Evolutionary conservation across 2,888 invertebrate species (phyloP).

Genomic region (Meloe dianella): DNA sequence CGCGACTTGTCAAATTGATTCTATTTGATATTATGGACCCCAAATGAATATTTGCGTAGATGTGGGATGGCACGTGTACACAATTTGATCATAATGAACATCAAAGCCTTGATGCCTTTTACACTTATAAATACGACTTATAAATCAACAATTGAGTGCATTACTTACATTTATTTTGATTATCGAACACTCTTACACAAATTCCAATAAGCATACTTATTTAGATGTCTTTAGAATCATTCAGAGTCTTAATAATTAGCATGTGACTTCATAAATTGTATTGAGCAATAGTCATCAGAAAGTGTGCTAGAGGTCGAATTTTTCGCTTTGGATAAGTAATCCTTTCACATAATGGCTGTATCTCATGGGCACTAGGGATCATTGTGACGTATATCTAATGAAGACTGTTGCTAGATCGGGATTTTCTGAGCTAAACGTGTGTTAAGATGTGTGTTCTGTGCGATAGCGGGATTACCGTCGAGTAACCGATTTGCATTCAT

Average conservation of each 20-base stretch:
- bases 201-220: slow-evolving; percentile 8
- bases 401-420: slow-evolving; percentile 44
- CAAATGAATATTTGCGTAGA: slow-evolving; percentile 21
- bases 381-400: slow-evolving; percentile 44
- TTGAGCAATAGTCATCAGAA: slow-evolving; percentile 26
- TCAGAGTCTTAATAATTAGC: slow-evolving; percentile 25
- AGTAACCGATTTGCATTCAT: slow-evolving; percentile 58
- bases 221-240: slow-evolving; percentile 18
- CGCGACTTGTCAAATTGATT: slow-evolving; percentile 28
- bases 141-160: background rate
- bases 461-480: slow-evolving; percentile 52
- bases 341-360: slow-evolving; percentile 38
- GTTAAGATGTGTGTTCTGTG: slow-evolving; percentile 52
- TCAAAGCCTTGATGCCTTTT: slow-evolving; percentile 12
- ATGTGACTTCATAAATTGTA: slow-evolving; percentile 18
- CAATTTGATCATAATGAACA: slow-evolving; percentile 13
- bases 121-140: slow-evolving; percentile 13
- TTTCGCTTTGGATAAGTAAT: slow-evolving; percentile 36
- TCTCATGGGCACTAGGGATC: slow-evolving; percentile 38
- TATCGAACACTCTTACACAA: background rate
- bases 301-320: slow-evolving; percentile 16
- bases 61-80: slow-evolving; percentile 11
- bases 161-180: background rate
- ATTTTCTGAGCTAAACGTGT: slow-evolving; percentile 45
- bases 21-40: slow-evolving; percentile 12